phyloP scores from a whole-genome alignment of 92 coral and sea anemone species.

The Umimayanthus kanabou region DNA sequence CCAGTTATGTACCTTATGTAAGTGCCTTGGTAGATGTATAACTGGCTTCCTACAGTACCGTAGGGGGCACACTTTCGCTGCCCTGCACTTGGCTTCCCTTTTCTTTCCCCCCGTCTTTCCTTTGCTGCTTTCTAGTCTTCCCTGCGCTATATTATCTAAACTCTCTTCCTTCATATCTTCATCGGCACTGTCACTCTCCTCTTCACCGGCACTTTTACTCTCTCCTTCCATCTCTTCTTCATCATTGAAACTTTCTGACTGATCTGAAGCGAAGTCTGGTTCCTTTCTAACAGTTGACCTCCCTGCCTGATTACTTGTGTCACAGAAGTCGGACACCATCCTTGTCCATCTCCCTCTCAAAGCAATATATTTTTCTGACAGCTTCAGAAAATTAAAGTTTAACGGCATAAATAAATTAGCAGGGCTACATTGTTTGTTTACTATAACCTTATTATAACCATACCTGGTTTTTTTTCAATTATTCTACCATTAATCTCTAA shows the following conservation, averaged over 20 bases:
- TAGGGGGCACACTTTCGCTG: background rate
- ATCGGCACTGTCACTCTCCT: constrained; percentile 1
- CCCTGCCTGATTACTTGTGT: constrained; percentile 10
- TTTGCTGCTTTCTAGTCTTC: constrained; percentile 3
- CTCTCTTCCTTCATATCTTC: constrained; percentile 15
- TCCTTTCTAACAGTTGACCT: constrained; percentile 9
- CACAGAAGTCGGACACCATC: constrained; percentile 36
- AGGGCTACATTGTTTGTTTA: too few species aligned
- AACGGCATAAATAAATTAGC: constrained; percentile 40
- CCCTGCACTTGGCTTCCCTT: constrained; percentile 35
- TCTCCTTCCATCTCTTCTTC: constrained; percentile 42
- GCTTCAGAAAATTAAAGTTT: constrained; percentile 26
- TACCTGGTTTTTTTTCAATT: too few species aligned
- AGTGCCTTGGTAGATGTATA: constrained; percentile 32
- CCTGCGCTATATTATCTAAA: background rate
- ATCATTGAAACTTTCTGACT: background rate
- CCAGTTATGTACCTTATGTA: background rate
- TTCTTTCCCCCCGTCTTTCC: constrained; percentile 30
- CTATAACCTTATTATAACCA: too few species aligned
- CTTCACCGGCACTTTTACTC: constrained; percentile 26
- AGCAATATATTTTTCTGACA: constrained; percentile 21
- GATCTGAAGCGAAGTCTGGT: constrained; percentile 20
- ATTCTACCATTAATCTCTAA: too few species aligned
- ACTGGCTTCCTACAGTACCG: constrained; percentile 18
- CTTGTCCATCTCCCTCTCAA: constrained; percentile 34